Conservation (phyloP, 2,797 vertebrate species). For the Cercopithecus neglectus region DNA sequence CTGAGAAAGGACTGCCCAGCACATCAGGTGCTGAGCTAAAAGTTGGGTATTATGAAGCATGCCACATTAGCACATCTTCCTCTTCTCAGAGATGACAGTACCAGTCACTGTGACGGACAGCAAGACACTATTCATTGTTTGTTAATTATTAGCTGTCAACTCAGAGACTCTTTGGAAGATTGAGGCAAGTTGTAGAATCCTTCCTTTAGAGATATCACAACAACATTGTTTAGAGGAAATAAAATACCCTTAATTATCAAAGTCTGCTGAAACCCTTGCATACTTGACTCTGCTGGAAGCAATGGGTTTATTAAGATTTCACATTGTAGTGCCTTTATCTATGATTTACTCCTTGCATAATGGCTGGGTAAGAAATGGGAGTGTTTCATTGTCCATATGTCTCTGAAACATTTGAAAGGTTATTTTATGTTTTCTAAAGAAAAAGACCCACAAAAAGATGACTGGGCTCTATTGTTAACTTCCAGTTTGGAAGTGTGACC, state of each 20-base stretch:
- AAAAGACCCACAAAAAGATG: slow-evolving; percentile 6
- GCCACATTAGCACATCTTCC: slow-evolving; percentile 83
- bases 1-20: slow-evolving; percentile 64
- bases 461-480: slow-evolving; percentile 67
- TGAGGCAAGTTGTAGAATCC: slow-evolving; percentile 79
- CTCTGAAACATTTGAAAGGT: slow-evolving; percentile 26
- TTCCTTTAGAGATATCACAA: slow-evolving; percentile 79
- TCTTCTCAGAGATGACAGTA: slow-evolving; percentile 82
- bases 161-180: slow-evolving; percentile 80
- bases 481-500: slow-evolving; percentile 78
- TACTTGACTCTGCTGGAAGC: slow-evolving; percentile 70
- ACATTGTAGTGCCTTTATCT: slow-evolving; percentile 62
- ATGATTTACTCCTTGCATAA: background rate
- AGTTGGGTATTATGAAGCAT: slow-evolving; percentile 81
- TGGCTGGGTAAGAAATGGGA: slow-evolving; percentile 52
- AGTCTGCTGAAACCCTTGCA: slow-evolving; percentile 78
- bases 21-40: slow-evolving; percentile 79
- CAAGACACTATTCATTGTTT: slow-evolving; percentile 84
- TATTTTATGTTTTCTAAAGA: slow-evolving; percentile 22
- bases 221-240: slow-evolving; percentile 79
- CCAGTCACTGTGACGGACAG: slow-evolving; percentile 82
- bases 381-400: background rate
- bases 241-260: slow-evolving; percentile 82
- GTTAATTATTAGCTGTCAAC: slow-evolving; percentile 87
- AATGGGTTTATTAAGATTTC: slow-evolving; percentile 79